Conservation (phyloP, 2,113 vertebrate genomes). For the Todiramphus chloris region DNA sequence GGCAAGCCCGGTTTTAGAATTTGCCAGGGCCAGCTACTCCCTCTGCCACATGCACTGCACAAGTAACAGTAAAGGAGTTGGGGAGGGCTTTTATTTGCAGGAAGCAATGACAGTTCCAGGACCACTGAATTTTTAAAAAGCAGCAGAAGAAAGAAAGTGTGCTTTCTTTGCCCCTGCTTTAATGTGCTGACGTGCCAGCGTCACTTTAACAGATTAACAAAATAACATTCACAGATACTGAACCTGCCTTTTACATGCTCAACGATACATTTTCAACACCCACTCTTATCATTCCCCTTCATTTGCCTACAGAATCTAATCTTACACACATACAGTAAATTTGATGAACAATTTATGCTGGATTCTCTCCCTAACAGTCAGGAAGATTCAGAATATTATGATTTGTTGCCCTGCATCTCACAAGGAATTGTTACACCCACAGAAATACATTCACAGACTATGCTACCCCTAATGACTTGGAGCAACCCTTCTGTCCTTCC, state of each 20-base stretch:
- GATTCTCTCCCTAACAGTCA: background rate
- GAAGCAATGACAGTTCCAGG: slow-evolving; percentile 30
- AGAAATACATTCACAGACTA: background rate
- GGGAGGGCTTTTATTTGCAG: background rate
- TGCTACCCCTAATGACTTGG: background rate
- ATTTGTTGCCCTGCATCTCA: background rate
- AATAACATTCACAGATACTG: background rate
- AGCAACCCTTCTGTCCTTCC: background rate
- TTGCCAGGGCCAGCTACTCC: background rate
- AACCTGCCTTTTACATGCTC: background rate
- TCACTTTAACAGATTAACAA: slow-evolving; percentile 6
- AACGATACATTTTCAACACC: background rate
- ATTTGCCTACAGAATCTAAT: background rate
- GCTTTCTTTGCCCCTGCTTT: background rate
- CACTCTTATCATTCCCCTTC: background rate
- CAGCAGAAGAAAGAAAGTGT: background rate
- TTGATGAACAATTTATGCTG: background rate
- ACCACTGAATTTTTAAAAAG: slow-evolving; percentile 34
- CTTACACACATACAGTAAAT: background rate
- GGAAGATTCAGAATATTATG: background rate
- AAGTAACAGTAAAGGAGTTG: background rate
- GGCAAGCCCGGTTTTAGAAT: background rate
- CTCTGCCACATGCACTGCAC: background rate
- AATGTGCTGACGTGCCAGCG: fast-evolving
- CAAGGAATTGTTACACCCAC: background rate